Evolutionary conservation across 1,140 invertebrate genomes (phyloP), one percentile per base, ranked within the genome.

Genomic region (Rhyzopertha dominica): DNA sequence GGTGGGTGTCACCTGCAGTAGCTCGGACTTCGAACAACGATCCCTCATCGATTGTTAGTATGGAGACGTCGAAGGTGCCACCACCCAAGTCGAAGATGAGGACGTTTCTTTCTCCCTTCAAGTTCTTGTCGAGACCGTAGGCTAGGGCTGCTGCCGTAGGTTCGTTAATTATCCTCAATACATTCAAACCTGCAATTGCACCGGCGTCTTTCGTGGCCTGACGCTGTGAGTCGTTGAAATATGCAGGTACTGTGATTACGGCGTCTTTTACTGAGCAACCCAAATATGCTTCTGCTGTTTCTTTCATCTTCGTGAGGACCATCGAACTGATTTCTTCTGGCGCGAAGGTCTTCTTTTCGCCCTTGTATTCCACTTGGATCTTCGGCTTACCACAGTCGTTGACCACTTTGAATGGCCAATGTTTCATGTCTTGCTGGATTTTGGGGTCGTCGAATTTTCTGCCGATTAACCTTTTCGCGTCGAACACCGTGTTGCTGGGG

Each of bases 221-320:
- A 4, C 81, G 68, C 53, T 83, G 80, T 3, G 72, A 67, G 56
- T 81, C 79, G 50, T 78, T 82, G 67, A 82, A 84, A 58, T 82
- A 82, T 10, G 61, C 61, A 31, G 61, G 61, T 4, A 63, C 61
- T n/a, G 61, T 63, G 46, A 63, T 58, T 1, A 75, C 48, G 8
- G 61, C 61, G 43, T 63, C 57, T 10, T 24, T 50, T 7, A 64
- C 56, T 22, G 47, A 43, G 8, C 43, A 43, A 34, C 58, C 56
- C 16, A 59, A 32, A 26, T 68, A 80, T 67, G 75, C 77, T 74
- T 14, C 72, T n/a, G 46, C 90, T 43, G 86, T 93, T 76, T 93
- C 88, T 77, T 90, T 91, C 88, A 92, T 91, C 52, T 90, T 90
- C 19, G 78, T 87, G 70, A 79, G 74, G 62, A 93, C 87, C 89